Evolutionary conservation across 2,888 invertebrate genomes (phyloP).

Genomic region (Stenotaenia linearis): DNA sequence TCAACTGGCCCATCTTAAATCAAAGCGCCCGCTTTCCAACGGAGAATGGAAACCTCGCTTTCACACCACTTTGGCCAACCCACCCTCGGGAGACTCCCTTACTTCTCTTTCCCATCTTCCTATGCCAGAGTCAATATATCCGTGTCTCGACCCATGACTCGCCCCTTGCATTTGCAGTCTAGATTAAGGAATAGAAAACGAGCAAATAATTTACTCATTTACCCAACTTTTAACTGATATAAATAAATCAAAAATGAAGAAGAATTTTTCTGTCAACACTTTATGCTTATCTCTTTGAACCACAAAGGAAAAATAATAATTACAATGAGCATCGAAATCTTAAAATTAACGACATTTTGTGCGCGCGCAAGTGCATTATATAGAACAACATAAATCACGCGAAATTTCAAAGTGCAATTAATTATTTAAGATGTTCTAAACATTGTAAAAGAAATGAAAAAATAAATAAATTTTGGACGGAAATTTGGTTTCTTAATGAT

Average conservation of each 20-base stretch:
- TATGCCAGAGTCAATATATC: not conserved
- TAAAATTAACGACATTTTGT: not conserved
- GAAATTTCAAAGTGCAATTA: not conserved
- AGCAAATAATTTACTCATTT: not conserved
- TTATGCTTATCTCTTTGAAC: not conserved
- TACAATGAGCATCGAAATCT: not conserved
- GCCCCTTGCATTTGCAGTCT: not conserved
- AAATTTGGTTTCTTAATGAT: slow-evolving; percentile 10
- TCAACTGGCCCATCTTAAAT: not conserved
- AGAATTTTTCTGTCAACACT: not conserved
- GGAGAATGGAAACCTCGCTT: not conserved
- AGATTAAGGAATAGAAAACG: not conserved
- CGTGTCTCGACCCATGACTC: not conserved
- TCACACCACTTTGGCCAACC: not conserved
- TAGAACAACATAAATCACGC: not conserved
- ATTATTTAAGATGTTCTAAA: not conserved
- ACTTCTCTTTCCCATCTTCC: not conserved
- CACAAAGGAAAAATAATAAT: not conserved
- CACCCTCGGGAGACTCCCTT: not conserved
- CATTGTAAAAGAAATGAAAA: no score
- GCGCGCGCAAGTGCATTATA: not conserved
- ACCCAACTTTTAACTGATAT: not conserved
- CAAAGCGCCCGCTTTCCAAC: not conserved
- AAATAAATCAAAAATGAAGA: not conserved
- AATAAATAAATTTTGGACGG: not conserved